Evolutionary conservation across 2,888 invertebrate genomes (phyloP).

Genomic region (Ariolimax columbianus): DNA sequence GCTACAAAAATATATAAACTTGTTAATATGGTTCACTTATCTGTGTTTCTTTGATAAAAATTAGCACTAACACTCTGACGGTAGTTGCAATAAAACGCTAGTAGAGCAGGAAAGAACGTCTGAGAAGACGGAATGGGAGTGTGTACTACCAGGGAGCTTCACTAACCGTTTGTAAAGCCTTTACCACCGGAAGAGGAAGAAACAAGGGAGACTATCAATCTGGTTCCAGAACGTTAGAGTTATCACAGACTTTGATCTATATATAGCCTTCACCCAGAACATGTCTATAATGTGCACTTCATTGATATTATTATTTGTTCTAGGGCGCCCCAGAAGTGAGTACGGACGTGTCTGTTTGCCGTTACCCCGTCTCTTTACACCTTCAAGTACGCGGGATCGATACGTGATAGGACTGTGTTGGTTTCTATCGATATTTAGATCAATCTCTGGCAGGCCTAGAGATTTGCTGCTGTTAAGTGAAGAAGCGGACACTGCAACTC

Average conservation of each 20-base stretch:
- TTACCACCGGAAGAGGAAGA: too few relatives aligned
- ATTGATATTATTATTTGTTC: not conserved
- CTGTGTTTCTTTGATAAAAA: too few relatives aligned
- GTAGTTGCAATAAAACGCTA: too few relatives aligned
- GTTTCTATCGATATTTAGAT: not conserved
- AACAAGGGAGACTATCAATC: too few relatives aligned
- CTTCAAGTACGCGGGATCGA: not conserved
- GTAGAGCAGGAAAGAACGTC: too few relatives aligned
- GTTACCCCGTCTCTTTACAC: not conserved
- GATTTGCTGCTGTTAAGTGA: not conserved
- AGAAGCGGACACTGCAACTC: not conserved
- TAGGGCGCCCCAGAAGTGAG: not conserved
- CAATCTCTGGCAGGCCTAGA: not conserved
- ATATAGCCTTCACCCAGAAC: not conserved
- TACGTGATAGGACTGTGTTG: not conserved
- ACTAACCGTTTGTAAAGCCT: too few relatives aligned
- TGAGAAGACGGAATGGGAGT: too few relatives aligned
- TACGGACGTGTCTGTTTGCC: not conserved
- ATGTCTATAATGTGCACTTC: not conserved
- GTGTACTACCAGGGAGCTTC: too few relatives aligned
- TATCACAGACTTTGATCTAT: not conserved
- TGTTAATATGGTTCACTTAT: too few relatives aligned
- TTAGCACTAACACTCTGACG: too few relatives aligned
- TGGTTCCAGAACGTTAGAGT: too few relatives aligned
- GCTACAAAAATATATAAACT: too few relatives aligned